phyloP scores from a whole-genome alignment of 2,888 invertebrate species.

The Chymomyza fuscimana region DNA sequence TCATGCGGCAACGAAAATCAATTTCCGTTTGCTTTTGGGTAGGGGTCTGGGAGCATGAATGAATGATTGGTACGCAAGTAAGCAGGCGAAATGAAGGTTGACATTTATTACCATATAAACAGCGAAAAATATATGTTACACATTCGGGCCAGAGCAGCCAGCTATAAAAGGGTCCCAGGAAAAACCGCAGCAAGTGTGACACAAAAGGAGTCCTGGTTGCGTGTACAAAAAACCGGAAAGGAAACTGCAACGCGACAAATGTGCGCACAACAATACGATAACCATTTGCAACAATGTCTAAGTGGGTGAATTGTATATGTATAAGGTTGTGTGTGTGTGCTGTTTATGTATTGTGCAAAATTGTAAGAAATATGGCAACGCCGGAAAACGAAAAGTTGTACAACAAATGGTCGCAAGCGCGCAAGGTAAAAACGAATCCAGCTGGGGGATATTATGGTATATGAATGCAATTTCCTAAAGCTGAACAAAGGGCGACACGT shows the following conservation, averaged over 20 bases:
- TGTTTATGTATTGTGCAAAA: background rate
- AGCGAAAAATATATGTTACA: constrained; percentile 53
- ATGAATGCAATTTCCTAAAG: constrained; percentile 39
- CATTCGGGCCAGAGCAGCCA: constrained; percentile 13
- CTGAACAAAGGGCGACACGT: background rate
- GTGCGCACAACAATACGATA: background rate
- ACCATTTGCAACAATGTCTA: background rate
- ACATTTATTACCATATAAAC: constrained; percentile 72
- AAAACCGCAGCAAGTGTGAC: constrained; percentile 5
- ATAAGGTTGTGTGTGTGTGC: background rate
- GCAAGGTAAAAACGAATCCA: background rate
- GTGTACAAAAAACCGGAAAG: constrained; percentile 15
- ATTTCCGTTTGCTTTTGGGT: constrained; percentile 52
- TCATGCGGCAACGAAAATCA: constrained; percentile 63
- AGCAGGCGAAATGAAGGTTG: constrained; percentile 54
- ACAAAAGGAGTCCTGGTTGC: constrained; percentile 13
- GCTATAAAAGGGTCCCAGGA: constrained; percentile 8
- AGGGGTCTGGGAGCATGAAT: background rate
- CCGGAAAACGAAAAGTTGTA: constrained; percentile 4
- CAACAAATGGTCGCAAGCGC: constrained; percentile 25
- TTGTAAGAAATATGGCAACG: constrained; percentile 6
- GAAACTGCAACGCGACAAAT: constrained; percentile 9
- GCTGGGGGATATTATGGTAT: background rate
- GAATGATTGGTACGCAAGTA: constrained; percentile 11
- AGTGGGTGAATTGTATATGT: background rate